Base-by-base conservation (phyloP, 2,113 vertebrate genomes). In the Plotosus lineatus region DNA sequence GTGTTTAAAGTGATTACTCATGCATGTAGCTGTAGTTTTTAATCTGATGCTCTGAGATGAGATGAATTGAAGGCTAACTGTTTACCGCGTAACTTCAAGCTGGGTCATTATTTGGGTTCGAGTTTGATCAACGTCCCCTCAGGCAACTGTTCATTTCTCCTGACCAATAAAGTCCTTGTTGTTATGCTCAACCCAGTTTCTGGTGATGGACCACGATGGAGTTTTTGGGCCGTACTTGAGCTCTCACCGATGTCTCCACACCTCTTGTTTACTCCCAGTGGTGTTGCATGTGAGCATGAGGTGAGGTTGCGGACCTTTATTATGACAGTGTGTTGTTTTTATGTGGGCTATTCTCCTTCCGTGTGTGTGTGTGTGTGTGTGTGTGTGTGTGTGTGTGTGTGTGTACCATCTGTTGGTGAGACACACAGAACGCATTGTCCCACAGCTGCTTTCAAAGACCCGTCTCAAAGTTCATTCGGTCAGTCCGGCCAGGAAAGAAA, bases 371-470 rank as follows among this genome's bases (percentile, higher is more conserved):
- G 11, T 17, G 19, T 78, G 71, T 26, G 36, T 44, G 71, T 69
- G 50, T 77, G 61, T 51, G 44, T 66, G 60, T 7, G 55, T 19
- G 8, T 53, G 31, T 63, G 75, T 55, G 82, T 72, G 68, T n/a
- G 74, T 60, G 75, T 82, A 81, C 83, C 85, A 85, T 84, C 83
- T 83, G 85, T 86, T 36, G 75, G 36, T 85, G 78, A 84, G 71
- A 38, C 77, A 86, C 80, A 86, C 85, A 80, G 85, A 80, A 65
- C 23, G 53, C 80, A 84, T 86, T 86, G 82, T 86, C 81, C 73
- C 66, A 60, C 80, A 82, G 77, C 73, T 61, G 50, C 66, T 82
- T 66, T 84, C 79, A 82, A 83, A 83, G 71, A 60, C 53, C 79
- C n/a, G 77, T 71, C 82, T 71, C 75, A 75, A 63, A 83, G 85